A percentile compares a stretch with the other conserved stretches of the same genome.
phyloP scores from a whole-genome alignment of 2,888 invertebrate genomes.

The Helicoverpa assulta region DNA sequence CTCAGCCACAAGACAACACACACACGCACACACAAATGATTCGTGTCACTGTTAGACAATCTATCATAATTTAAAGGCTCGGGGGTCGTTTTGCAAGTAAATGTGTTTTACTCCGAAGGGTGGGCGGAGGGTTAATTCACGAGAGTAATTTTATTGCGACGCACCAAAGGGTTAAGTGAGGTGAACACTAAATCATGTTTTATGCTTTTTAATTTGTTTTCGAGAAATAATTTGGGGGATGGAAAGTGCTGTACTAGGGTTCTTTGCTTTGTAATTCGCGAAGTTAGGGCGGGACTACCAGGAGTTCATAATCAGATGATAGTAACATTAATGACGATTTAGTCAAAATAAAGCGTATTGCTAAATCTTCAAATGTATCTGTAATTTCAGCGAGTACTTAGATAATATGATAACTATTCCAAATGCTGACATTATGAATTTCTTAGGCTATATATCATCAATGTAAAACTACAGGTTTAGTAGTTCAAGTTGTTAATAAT shows the following conservation, averaged over 20 bases:
- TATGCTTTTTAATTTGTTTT: conserved; percentile 88
- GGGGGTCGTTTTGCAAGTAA: conserved; percentile 71
- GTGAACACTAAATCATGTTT: conserved; percentile 82
- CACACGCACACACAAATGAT: too few relatives aligned
- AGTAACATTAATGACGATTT: too few relatives aligned
- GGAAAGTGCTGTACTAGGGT: conserved; percentile 39
- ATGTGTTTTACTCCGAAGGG: conserved; percentile 67
- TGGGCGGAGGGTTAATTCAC: conserved; percentile 76
- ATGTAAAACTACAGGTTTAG: neutral
- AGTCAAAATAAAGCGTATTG: neutral
- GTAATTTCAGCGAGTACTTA: too few relatives aligned
- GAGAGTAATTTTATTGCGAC: conserved; percentile 82
- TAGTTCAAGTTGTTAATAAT: neutral
- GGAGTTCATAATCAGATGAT: conserved; percentile 24
- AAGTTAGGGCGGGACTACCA: conserved; percentile 28
- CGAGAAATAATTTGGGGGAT: conserved; percentile 69
- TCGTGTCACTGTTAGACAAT: conserved; percentile 68
- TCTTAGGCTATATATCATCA: neutral
- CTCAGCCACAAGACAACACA: conserved; percentile 38
- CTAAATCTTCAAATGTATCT: too few relatives aligned
- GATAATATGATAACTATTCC: too few relatives aligned
- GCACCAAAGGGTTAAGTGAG: conserved; percentile 81
- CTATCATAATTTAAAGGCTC: conserved; percentile 76
- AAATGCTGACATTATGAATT: too few relatives aligned
- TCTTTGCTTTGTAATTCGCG: conserved; percentile 30